phyloP scores from a whole-genome alignment of 2,797 vertebrate species.

The Champsocephalus gunnari region DNA sequence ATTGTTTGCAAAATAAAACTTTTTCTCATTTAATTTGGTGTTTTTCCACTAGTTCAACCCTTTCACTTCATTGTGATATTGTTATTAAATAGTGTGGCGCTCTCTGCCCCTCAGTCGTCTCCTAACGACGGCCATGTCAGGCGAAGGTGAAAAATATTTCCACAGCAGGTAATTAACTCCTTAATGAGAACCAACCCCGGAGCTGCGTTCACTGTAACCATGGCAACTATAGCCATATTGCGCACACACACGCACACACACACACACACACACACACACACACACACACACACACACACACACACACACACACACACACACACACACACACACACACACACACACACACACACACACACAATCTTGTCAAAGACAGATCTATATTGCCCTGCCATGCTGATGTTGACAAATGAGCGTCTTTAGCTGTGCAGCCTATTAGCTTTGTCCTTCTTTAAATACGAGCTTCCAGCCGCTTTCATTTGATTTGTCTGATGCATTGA shows the following conservation, averaged over 20 bases:
- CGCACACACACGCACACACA: constrained; percentile 21
- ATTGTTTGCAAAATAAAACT: neutral
- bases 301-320: too few relatives aligned
- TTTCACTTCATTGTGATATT: neutral
- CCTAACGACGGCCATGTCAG: constrained; percentile 43
- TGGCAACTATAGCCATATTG: constrained; percentile 45
- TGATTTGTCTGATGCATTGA: constrained; percentile 46
- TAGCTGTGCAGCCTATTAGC: constrained; percentile 38
- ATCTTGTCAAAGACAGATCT: constrained; percentile 52
- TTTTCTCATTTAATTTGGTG: too few relatives aligned
- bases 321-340: too few relatives aligned
- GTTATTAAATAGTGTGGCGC: neutral
- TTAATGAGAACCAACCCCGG: constrained; percentile 57
- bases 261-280: too few relatives aligned
- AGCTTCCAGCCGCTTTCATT: constrained; percentile 26
- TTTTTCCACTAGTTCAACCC: too few relatives aligned
- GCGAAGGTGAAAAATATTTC: constrained; percentile 55
- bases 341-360: too few relatives aligned
- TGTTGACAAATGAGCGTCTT: constrained; percentile 72
- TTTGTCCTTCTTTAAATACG: constrained; percentile 34
- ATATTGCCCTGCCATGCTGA: constrained; percentile 40
- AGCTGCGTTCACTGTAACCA: constrained; percentile 51
- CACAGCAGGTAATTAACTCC: constrained; percentile 69
- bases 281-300: too few relatives aligned
- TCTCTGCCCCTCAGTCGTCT: constrained; percentile 5